These are phyloP conservation scores for Drepanosiphum platanoidis DNA, from an alignment of 2,888 invertebrate species.

Conservation along the genomic window DNA sequence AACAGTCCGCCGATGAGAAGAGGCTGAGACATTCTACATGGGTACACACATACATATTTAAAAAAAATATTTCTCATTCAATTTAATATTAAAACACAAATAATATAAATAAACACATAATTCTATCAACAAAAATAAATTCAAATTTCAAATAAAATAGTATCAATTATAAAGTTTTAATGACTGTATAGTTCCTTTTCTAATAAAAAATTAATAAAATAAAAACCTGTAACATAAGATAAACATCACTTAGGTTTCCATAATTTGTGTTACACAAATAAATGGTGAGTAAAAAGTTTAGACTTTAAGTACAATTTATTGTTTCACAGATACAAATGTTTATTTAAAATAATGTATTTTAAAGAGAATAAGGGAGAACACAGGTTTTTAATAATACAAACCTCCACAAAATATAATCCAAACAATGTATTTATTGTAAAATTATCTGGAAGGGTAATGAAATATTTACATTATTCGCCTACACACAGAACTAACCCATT, in stretches of 20 bases:
- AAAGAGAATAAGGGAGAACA: too few species aligned
- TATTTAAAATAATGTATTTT: too few species aligned
- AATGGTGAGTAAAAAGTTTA: too few species aligned
- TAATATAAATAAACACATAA: not conserved
- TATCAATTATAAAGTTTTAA: not conserved
- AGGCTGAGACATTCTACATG: slow-evolving; percentile 66
- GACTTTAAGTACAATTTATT: too few species aligned
- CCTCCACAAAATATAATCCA: not conserved
- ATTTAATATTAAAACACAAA: not conserved
- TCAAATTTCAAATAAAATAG: not conserved
- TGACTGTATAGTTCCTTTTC: not conserved
- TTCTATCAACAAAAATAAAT: not conserved
- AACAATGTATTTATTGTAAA: not conserved
- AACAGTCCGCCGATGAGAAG: slow-evolving; percentile 68
- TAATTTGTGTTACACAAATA: too few species aligned
- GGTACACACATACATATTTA: slow-evolving; percentile 21
- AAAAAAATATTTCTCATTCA: not conserved
- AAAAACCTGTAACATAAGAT: too few species aligned
- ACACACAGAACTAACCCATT: not conserved
- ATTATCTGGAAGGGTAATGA: not conserved
- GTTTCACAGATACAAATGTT: too few species aligned
- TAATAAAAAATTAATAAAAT: not conserved
- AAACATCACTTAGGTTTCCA: too few species aligned
- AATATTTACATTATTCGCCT: not conserved
- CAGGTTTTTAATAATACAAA: not conserved